phyloP scores from a whole-genome alignment of 2,113 vertebrate species.

The Hydrolagus affinis region DNA sequence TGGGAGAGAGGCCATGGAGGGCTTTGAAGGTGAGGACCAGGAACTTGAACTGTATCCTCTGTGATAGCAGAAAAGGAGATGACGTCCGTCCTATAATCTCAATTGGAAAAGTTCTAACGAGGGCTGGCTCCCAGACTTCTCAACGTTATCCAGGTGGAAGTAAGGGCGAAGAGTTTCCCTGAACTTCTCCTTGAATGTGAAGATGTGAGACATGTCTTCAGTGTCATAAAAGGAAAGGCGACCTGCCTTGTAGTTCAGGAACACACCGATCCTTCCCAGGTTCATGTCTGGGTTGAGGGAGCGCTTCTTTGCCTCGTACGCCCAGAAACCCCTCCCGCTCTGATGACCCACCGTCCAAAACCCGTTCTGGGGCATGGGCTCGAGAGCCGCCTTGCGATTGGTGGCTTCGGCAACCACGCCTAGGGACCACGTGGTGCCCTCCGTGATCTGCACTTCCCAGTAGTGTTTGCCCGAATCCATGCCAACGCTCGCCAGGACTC shows the following conservation, averaged over 20 bases:
- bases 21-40: too few species aligned
- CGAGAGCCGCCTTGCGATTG: neutral
- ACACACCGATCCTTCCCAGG: constrained; percentile 56
- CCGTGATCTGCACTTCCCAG: neutral
- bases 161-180: constrained; percentile 61
- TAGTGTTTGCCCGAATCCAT: neutral
- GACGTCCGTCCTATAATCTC: neutral
- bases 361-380: neutral
- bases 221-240: constrained; percentile 67
- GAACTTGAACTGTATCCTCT: too few species aligned
- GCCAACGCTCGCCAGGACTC: neutral
- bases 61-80: too few species aligned
- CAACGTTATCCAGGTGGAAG: constrained; percentile 62
- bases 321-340: neutral
- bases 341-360: neutral
- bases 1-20: too few species aligned
- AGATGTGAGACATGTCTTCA: constrained; percentile 63
- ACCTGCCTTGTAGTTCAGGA: constrained; percentile 63
- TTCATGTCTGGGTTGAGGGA: constrained; percentile 47
- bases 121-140: constrained; percentile 43
- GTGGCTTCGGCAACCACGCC: neutral
- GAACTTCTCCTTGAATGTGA: constrained; percentile 62
- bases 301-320: neutral
- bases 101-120: neutral
- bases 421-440: neutral